Percentiles rank a stretch among this genome's conserved stretches.
Conservation (phyloP, 2,113 vertebrate genomes). For the Galeopterus variegatus region DNA sequence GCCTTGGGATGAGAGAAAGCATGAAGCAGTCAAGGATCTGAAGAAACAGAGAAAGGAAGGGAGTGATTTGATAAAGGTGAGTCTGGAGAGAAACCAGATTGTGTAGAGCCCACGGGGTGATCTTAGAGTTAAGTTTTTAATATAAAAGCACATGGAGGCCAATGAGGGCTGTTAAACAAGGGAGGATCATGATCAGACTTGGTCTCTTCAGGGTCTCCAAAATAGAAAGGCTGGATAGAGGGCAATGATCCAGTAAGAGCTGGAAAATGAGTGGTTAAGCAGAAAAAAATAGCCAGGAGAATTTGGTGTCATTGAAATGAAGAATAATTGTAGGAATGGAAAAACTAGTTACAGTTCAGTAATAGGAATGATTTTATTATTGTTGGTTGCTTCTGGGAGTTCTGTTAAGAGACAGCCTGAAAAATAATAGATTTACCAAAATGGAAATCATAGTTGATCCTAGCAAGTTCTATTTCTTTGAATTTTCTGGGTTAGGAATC, state of each 20-base stretch:
- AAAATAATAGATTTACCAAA: constrained; percentile 16
- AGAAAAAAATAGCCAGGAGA: not conserved
- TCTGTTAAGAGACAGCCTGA: not conserved
- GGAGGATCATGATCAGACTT: not conserved
- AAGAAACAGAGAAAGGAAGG: not conserved
- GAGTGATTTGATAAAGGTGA: not conserved
- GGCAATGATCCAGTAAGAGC: not conserved
- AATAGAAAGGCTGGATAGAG: not conserved
- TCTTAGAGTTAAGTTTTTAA: not conserved
- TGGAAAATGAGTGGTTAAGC: not conserved
- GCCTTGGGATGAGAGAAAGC: not conserved
- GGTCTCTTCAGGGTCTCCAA: not conserved
- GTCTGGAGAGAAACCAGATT: not conserved
- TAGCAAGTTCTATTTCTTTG: not conserved
- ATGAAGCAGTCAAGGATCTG: not conserved
- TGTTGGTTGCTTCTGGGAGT: not conserved
- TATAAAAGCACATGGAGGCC: not conserved
- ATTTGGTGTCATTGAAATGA: not conserved
- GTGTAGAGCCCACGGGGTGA: not conserved
- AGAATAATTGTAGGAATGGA: not conserved
- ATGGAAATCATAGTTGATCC: not conserved
- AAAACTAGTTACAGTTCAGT: not conserved
- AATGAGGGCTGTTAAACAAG: not conserved
- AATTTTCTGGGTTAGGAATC: not conserved
- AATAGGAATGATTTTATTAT: not conserved